Base-by-base conservation (phyloP, 2,113 vertebrate genomes). In the Octodon degus region DNA sequence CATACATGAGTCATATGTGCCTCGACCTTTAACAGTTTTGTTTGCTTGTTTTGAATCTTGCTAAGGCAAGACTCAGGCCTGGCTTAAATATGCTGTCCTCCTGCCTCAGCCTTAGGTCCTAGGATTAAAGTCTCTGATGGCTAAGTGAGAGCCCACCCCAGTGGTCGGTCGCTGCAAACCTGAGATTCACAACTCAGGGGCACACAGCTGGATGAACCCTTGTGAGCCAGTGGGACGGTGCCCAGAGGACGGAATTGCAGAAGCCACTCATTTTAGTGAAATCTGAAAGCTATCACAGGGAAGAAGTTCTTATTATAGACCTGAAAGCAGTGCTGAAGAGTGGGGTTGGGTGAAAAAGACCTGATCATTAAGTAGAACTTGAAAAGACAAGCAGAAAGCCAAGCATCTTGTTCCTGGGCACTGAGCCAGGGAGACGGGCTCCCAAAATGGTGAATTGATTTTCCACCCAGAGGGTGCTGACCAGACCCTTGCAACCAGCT, bases 191-290 rank as follows among this genome's bases (percentile, higher is more conserved):
- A 27, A 50, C 60, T 2, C 6, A 50, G 14, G 2, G 14, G 53
- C 7, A 47, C 2, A 16, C n/a, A 0, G 37, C 22, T 65, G 4
- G 4, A 34, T 10, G 30, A 76, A 55, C 10, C 3, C 14, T 6
- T 12, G 5, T 3, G 17, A 80, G 32, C 24, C 3, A 32, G 34
- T 50, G 50, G 40, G 34, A 80, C 13, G 40, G 6, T 14, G 14
- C 10, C 16, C 16, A 53, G n/a, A 25, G 62, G 90, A 22, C 0
- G 25, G 47, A 53, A 83, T 4, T 50, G 67, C 19, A 63, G 92
- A 86, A n/a, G 53, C 4, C 43, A 32, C 37, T 17, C 2, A 2
- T 24, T 50, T 63, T 80, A 81, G 53, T 89, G 76, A 32, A 25
- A 70, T 32, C 81, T 11, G 16, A 63, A 62, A 70, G 72, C 50